Base-by-base conservation (phyloP, 2,797 vertebrate genomes). In the Anguilla megastoma region DNA sequence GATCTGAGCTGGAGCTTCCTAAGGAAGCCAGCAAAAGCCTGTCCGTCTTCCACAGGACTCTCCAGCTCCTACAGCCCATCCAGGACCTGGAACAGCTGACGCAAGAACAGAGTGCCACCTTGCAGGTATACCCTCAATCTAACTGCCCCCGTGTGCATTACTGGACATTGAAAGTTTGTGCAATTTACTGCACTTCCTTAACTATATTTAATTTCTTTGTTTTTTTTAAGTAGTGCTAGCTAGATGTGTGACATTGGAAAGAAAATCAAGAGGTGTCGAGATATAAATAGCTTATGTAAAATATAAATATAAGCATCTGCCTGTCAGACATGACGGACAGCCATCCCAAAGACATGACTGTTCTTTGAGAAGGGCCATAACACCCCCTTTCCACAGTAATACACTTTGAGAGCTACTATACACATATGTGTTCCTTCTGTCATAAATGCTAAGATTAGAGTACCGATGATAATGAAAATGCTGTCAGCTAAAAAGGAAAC, bases 51-150 rank as follows among this genome's bases (percentile, higher is more conserved):
- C 94, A 94, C 89, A 96, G 94, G 91, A 95, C 96, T 86, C 90
- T 82, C 16, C 92, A 93, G 48, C 96, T 99, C 84, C 91, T 96
- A 89, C 95, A 94, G 91, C 94, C 94, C 14, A 89, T 98, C 5
- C 94, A 95, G 87, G 95, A 97, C 86, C 93, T 99, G 90, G 96
- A 97, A 92, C 93, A 95, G 60, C 93, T 96, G 52, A 96, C 96
- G 30, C 93, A 93, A 85, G 94, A 97, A 63, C 97, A 98, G 89
- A 96, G 93, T 9, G 86, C 91, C 0, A 89, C 95, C 10, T 91
- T 98, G 87, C 95, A 97, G 98, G 98, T 99, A 88, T 33, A 83
- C 63, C 8, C 16, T 74, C 18, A 8, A 18, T 14, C 16, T 18
- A 5, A 50, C 27, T n/a, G 6, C 83, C 83, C 52, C 50, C 27